Evolutionary conservation across 2,113 vertebrate genomes (phyloP).

Genomic region (Terrapene triunguis): DNA sequence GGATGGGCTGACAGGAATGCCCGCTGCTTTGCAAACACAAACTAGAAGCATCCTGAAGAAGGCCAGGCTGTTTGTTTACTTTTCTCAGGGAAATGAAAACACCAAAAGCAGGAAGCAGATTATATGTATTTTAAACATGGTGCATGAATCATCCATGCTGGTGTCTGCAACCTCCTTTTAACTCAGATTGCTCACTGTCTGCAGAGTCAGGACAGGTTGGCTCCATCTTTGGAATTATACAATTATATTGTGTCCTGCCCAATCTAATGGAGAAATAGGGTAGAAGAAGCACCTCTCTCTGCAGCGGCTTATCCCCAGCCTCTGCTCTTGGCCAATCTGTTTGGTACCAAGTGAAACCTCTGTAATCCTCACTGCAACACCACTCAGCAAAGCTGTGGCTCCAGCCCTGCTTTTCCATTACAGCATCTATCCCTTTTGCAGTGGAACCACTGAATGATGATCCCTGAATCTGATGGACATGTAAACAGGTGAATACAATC

Average conservation of each 20-base stretch:
- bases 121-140: background rate
- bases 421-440: background rate
- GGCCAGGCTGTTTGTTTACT: background rate
- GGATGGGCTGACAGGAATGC: background rate
- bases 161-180: background rate
- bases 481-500: too few relatives aligned
- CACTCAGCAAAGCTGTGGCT: background rate
- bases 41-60: background rate
- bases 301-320: background rate
- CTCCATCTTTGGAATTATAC: background rate
- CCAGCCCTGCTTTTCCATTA: background rate
- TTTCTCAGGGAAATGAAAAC: background rate
- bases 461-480: background rate
- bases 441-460: background rate
- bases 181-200: background rate
- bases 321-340: background rate
- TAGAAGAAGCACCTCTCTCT: background rate
- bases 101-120: background rate
- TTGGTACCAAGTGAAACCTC: background rate
- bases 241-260: background rate
- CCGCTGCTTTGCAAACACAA: background rate
- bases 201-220: background rate
- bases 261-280: background rate
- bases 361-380: background rate
- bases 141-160: background rate